Base-by-base conservation (phyloP, 2,113 vertebrate genomes). In the Lampris megalopsis region DNA sequence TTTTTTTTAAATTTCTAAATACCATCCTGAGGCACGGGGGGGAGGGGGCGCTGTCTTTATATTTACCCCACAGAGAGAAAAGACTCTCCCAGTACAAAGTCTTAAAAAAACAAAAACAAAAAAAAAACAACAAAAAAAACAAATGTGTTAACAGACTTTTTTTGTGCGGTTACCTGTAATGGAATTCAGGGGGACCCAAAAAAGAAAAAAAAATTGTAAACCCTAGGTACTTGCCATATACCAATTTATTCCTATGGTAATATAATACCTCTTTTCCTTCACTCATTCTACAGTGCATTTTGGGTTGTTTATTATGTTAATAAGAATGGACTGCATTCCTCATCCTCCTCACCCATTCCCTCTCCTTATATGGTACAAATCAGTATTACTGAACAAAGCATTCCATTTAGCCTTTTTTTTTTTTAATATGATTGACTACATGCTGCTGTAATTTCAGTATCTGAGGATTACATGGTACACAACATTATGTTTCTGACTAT, bases 331-430 rank as follows among this genome's bases (percentile, higher is more conserved):
- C 86, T 84, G 82, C 83, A 72, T 90, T 86, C 80, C 70, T 77
- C 50, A 74, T 68, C 54, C 56, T 80, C 81, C 70, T 76, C 65
- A 41, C 24, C 52, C n/a, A 10, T 11, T 24, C 13, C 77, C 64
- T 38, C 59, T 64, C 84, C 80, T 85, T 85, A 24, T 91, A 88
- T 86, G 91, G 92, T 93, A 92, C 91, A 88, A 76, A 91, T 93
- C 93, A 92, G 93, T 94, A 94, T 94, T 94, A 94, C 92, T 93
- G 92, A 94, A 89, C 89, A 87, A 89, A 92, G 87, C 93, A 92
- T 93, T 94, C 92, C 93, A 90, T 83, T 89, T 84, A 88, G 77
- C 84, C 38, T 82, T 88, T 87, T 50, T 40, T 60, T 88, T 82
- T 65, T 62, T 36, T 24, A 24, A 75, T 89, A 88, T 70, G 83